These are phyloP conservation scores for Pteruthius melanotis DNA, from an alignment of 2,113 vertebrate genomes.

Conservation along the genomic window DNA sequence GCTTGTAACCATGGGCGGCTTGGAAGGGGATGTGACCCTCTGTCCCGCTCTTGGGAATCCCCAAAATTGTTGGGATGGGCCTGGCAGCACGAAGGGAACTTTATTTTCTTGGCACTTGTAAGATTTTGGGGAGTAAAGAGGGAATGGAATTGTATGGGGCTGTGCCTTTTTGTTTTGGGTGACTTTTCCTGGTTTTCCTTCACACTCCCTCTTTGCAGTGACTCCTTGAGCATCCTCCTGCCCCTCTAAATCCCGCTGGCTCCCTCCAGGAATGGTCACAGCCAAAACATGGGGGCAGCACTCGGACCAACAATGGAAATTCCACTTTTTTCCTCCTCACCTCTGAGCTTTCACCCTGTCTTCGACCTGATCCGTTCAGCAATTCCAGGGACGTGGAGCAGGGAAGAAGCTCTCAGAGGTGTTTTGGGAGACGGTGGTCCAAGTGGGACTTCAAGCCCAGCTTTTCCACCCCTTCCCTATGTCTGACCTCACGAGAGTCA, in stretches of 20 bases:
- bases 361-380: not conserved
- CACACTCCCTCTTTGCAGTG: not conserved
- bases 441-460: not conserved
- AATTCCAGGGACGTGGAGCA: not conserved
- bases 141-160: rapidly evolving
- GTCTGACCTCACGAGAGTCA: not conserved
- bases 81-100: not conserved
- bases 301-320: not conserved
- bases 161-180: not conserved
- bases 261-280: not conserved
- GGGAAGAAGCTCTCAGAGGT: not conserved
- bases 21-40: not conserved
- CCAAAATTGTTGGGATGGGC: not conserved
- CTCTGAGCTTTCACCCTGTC: not conserved
- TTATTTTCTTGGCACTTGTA: not conserved
- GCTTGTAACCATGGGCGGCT: not conserved
- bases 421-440: not conserved
- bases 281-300: not conserved
- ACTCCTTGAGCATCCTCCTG: not conserved
- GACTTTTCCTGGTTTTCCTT: not conserved
- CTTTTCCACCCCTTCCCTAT: not conserved
- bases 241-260: not conserved
- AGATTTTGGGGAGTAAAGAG: not conserved
- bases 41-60: not conserved
- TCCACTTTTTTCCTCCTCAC: not conserved